phyloP scores from a whole-genome alignment of 2,113 vertebrate genomes.

The Cochlearius cochlearius region DNA sequence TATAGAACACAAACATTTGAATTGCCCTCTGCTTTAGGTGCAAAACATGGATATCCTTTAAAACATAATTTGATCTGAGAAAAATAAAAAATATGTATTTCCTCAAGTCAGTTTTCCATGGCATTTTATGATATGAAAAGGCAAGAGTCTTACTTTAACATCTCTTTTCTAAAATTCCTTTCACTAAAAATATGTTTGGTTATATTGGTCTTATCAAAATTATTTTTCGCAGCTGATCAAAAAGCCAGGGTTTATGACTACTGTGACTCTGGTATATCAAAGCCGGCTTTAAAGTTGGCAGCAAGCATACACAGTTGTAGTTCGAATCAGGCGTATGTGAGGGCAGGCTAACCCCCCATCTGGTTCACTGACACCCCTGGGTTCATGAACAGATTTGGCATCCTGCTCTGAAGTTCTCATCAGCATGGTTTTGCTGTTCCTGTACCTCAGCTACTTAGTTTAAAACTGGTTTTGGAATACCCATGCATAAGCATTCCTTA shows the following conservation, averaged over 20 bases:
- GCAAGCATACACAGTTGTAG: background rate
- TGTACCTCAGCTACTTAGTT: background rate
- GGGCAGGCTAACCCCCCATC: background rate
- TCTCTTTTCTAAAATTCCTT: background rate
- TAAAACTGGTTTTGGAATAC: background rate
- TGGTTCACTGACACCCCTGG: background rate
- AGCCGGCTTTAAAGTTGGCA: background rate
- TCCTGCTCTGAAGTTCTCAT: background rate
- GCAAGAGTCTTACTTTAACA: background rate
- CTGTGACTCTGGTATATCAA: background rate
- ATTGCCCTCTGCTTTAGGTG: background rate
- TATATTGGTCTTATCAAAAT: background rate
- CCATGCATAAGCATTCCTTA: background rate
- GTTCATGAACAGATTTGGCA: background rate
- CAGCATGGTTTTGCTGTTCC: background rate
- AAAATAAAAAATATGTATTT: background rate
- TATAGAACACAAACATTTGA: background rate
- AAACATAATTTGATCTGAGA: background rate
- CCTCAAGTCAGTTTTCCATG: background rate
- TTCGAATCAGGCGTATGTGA: background rate
- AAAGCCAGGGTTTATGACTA: background rate
- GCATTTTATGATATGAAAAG: background rate
- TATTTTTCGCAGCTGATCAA: background rate
- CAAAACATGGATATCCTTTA: background rate
- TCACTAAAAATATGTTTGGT: background rate